Base-by-base conservation (phyloP, 2,888 invertebrate genomes). In the Aspidiotus rigidus region DNA sequence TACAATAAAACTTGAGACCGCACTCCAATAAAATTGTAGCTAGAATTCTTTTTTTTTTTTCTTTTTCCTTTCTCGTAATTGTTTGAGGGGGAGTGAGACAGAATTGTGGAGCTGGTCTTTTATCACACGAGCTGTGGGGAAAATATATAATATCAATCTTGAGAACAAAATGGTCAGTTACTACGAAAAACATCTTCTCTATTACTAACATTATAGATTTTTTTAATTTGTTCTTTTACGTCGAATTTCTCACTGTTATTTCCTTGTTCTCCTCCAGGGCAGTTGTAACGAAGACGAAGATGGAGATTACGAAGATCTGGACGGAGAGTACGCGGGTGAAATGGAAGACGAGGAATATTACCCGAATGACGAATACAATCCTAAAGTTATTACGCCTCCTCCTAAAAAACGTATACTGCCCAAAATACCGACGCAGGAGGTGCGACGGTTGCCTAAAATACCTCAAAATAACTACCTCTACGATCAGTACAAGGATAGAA, bases 301-400 rank as follows among this genome's bases (percentile, higher is more conserved):
- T 16, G 67, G 67, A 10, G 71, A 71, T 28, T 69, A 42, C 13
- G 28, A 69, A 13, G 71, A 71, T 11, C 53, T 53, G 7, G 70
- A 70, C n/a, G 70, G 70, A 5, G 69, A 67, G 57, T 57, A 57
- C 17, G 55, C 41, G 15, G 64, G 57, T 8, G 59, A 59, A 59
- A 39, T 28, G 8, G 40, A 44, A 16, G 67, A 59, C 28, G 67
- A 49, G 10, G 60, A 59, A 17, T 28, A 57, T 28, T 67, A 67
- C 60, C 13, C 59, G 59, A 59, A 67, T 15, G 42, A 49, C 67
- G 57, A 28, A 8, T 67, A 57, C 44, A 60, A 42, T 1, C 59
- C 42, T 7, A 17, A 17, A 39, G 59, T 59, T 13, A 39, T 28
- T 15, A 60, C 59, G 17, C 67, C 67, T 5, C 67, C 67, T 28